Conservation (phyloP, 2,888 invertebrate species). For the Himalopsyche tibetana region DNA sequence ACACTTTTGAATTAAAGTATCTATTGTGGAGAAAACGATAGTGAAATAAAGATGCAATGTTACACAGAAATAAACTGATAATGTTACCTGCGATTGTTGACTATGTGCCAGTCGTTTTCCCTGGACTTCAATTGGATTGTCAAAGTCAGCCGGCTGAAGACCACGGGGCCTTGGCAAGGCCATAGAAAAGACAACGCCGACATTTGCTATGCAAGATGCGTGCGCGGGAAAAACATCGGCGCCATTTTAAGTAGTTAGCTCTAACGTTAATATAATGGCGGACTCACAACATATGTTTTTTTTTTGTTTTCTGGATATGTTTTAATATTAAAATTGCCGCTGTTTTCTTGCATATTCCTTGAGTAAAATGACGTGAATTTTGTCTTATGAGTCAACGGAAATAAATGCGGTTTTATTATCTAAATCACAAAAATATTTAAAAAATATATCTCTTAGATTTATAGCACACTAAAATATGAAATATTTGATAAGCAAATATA, state of each 20-base stretch:
- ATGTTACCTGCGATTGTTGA: neutral
- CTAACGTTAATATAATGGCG: neutral
- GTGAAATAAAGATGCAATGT: too few species aligned
- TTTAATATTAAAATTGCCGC: too few species aligned
- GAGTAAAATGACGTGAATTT: neutral
- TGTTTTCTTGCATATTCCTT: too few species aligned
- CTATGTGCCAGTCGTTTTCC: neutral
- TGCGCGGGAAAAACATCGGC: conserved; percentile 31
- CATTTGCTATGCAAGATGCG: neutral
- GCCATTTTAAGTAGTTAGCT: conserved; percentile 2
- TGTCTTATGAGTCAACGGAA: neutral
- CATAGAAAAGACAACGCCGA: conserved; percentile 2
- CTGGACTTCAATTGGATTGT: neutral
- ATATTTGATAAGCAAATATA: too few species aligned
- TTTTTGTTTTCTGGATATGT: too few species aligned
- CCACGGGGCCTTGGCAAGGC: conserved; percentile 42
- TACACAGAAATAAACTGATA: neutral
- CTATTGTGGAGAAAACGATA: too few species aligned
- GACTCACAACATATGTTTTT: conserved; percentile 8
- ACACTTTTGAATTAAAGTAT: too few species aligned
- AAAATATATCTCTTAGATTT: too few species aligned
- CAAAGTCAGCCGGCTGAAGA: conserved; percentile 12
- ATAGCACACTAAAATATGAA: too few species aligned
- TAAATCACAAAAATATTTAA: neutral
- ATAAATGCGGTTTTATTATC: neutral